Conservation (phyloP, 64 coral and sea anemone species). For the Pachyseris speciosa region DNA sequence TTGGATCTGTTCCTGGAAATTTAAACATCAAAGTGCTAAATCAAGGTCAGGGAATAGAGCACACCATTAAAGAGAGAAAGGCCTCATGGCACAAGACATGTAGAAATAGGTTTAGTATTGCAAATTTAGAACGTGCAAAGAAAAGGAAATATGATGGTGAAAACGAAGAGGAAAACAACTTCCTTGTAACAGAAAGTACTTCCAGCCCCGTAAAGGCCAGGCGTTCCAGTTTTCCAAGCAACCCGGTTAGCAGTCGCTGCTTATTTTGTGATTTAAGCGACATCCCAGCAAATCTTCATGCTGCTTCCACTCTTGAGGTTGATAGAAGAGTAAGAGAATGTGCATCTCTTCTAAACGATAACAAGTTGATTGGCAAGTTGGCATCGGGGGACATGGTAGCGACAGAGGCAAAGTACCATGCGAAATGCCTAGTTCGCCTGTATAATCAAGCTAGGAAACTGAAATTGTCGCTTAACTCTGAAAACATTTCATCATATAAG, state of each 20-base stretch:
- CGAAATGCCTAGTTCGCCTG: conserved; percentile 58
- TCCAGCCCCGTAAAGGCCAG: conserved; percentile 44
- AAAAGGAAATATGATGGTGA: conserved; percentile 19
- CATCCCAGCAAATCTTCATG: conserved; percentile 48
- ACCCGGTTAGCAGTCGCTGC: conserved; percentile 6
- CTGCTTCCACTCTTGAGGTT: conserved; percentile 58
- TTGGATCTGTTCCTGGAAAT: neutral
- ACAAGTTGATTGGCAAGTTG: conserved; percentile 62
- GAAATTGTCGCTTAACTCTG: neutral
- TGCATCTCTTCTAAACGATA: conserved; percentile 67
- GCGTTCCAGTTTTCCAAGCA: neutral
- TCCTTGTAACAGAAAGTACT: neutral
- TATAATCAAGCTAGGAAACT: conserved; percentile 54
- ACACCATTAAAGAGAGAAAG: conserved; percentile 19
- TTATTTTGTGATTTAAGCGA: conserved; percentile 62
- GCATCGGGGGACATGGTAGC: conserved; percentile 47
- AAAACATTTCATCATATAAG: neutral
- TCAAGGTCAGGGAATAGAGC: conserved; percentile 32
- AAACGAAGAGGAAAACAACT: conserved; percentile 11
- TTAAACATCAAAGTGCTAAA: conserved; percentile 17
- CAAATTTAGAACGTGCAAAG: conserved; percentile 25
- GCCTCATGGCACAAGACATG: conserved; percentile 49
- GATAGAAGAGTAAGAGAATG: conserved; percentile 53
- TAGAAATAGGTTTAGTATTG: conserved; percentile 30
- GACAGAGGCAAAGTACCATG: too few species aligned